Evolutionary conservation across 1,140 invertebrate species (phyloP), one percentile per base, ranked within the genome.

Genomic region (Heliconius melpomene): DNA sequence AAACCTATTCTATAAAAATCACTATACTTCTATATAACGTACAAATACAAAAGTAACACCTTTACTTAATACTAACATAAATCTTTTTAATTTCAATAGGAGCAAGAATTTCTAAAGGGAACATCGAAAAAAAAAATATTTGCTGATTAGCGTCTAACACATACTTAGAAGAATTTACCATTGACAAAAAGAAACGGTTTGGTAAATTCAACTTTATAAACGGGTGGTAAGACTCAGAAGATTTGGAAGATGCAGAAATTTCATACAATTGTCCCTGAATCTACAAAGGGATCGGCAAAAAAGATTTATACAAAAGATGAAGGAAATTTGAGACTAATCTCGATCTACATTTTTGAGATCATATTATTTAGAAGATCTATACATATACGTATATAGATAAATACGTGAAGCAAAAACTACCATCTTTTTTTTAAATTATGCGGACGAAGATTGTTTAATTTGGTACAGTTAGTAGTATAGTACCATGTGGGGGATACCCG

Each of bases 1-100:
- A 57, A 57, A 57, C 9, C 54, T 23, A 57, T 57, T 57, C n/a
- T 9, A n/a, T n/a, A 9, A n/a, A 23, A 57, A 57, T 23, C 54
- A 23, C 54, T 57, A 57, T 20, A 52, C 50, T 20, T 20, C 50
- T 52, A 7, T 52, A 46, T 46, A 16, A 16, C 40, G 13, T 54
- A n/a, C 52, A 60, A 26, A 23, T 60, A 13, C 60, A 29, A 66
- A 66, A 66, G 60, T 66, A 66, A 66, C 60, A 66, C 60, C 60
- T 66, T 66, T 66, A 29, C 23, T 29, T 66, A 66, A 66, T 66
- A 66, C 60, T 13, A 16, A 66, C 11, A 66, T 23, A 66, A 52
- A 52, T 52, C 50, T 52, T 52, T 66, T 52, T 66, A 66, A 66
- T 26, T 66, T 66, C 60, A 26, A 66, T 66, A 66, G 26, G 11